Evolutionary conservation across 2,113 vertebrate species (phyloP).

Genomic region (Chaetops frenatus): DNA sequence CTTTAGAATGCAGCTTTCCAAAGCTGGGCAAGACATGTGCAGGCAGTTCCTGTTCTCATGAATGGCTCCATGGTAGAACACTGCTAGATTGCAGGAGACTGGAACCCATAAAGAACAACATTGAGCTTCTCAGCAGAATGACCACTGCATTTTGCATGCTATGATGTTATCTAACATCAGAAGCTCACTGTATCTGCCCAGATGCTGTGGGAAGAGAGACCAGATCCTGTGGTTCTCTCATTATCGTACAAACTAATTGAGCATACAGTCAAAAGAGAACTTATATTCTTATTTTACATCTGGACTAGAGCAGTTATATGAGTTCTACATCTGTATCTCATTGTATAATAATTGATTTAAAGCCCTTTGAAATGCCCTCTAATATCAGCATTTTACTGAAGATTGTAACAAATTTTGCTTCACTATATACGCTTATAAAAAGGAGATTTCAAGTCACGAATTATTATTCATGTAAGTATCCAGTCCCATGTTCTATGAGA

Average conservation of each 20-base stretch:
- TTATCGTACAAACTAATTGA: background rate
- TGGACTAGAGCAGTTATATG: background rate
- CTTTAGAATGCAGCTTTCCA: slow-evolving; percentile 85
- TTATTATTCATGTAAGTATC: background rate
- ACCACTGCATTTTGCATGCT: background rate
- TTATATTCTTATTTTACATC: background rate
- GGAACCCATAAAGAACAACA: background rate
- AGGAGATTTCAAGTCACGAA: background rate
- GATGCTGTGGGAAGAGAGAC: background rate
- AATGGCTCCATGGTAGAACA: slow-evolving; percentile 81
- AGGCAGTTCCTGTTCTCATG: slow-evolving; percentile 81
- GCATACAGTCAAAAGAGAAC: background rate
- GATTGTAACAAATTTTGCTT: background rate
- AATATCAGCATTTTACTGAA: background rate
- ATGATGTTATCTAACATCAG: background rate
- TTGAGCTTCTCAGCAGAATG: background rate
- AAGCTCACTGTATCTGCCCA: background rate
- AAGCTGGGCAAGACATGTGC: slow-evolving; percentile 84
- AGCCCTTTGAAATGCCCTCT: background rate
- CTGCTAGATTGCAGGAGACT: slow-evolving; percentile 92
- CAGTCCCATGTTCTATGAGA: background rate
- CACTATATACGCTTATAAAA: background rate
- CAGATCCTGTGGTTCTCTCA: background rate
- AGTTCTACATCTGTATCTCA: background rate
- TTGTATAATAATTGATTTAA: background rate